Evolutionary conservation across 2,797 vertebrate genomes (phyloP).

Genomic region (Pipistrellus nathusii): DNA sequence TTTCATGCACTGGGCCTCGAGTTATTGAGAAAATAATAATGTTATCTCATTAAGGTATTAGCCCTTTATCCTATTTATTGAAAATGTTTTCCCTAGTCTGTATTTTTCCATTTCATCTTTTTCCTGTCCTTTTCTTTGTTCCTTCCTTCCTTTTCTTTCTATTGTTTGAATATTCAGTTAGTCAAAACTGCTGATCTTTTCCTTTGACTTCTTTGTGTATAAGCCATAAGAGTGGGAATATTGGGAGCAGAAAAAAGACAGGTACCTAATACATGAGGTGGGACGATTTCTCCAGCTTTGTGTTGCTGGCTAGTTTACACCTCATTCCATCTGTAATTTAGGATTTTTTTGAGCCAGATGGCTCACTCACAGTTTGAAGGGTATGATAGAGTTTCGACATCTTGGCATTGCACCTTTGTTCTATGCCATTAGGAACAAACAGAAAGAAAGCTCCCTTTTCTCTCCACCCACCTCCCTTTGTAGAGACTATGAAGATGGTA

Average conservation of each 20-base stretch:
- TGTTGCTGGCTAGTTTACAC: neutral
- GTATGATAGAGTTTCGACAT: rapidly evolving
- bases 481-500: neutral
- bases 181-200: neutral
- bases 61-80: neutral
- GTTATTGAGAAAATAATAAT: too few relatives aligned
- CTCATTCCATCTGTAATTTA: neutral
- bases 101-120: neutral
- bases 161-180: neutral
- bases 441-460: neutral
- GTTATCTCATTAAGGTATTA: too few relatives aligned
- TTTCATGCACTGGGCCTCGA: too few relatives aligned
- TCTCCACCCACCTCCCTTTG: neutral
- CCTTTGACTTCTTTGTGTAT: neutral
- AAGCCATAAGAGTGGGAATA: neutral
- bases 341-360: neutral
- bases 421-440: neutral
- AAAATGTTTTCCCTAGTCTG: neutral
- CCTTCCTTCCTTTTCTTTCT: neutral
- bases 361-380: neutral
- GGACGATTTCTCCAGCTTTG: neutral
- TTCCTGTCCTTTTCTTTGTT: neutral
- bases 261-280: rapidly evolving
- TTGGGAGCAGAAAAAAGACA: neutral
- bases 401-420: neutral